Percentiles rank a stretch among this genome's conserved stretches.
These are phyloP conservation scores for Nemoura dubitans DNA, from an alignment of 2,888 invertebrate species.

Conservation along the genomic window DNA sequence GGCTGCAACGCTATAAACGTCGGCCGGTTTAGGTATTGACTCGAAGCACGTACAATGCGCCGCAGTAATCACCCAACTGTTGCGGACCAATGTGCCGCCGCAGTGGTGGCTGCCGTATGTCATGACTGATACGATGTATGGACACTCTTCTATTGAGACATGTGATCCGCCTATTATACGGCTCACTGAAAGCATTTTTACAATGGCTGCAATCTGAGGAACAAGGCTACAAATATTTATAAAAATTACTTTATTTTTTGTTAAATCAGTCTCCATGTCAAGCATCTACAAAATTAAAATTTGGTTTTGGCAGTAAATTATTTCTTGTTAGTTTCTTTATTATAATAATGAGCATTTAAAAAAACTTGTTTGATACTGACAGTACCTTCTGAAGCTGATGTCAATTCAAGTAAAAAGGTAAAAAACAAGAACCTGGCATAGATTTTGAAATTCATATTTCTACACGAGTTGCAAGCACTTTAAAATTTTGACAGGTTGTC, in stretches of 20 bases:
- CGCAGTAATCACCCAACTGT: neutral
- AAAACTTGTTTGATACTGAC: neutral
- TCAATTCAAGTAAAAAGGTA: neutral
- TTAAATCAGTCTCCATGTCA: no score
- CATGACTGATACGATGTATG: neutral
- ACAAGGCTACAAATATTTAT: no score
- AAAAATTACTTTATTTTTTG: no score
- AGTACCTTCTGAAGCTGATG: neutral
- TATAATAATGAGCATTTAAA: no score
- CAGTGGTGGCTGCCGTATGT: neutral
- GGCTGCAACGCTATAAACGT: neutral
- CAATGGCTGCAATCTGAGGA: no score
- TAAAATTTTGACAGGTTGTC: neutral
- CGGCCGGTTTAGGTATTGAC: neutral
- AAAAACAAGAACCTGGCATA: neutral
- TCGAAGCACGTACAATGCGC: neutral
- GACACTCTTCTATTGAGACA: neutral
- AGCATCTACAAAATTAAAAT: no score
- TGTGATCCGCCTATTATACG: neutral
- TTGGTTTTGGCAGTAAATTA: no score
- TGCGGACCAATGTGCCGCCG: neutral
- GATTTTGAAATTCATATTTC: neutral
- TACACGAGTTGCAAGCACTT: neutral
- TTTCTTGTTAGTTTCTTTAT: no score
- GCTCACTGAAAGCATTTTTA: neutral